A percentile compares a stretch with the other conserved stretches of the same genome.
Conservation (phyloP, 2,113 vertebrate genomes). For the Camelus bactrianus region DNA sequence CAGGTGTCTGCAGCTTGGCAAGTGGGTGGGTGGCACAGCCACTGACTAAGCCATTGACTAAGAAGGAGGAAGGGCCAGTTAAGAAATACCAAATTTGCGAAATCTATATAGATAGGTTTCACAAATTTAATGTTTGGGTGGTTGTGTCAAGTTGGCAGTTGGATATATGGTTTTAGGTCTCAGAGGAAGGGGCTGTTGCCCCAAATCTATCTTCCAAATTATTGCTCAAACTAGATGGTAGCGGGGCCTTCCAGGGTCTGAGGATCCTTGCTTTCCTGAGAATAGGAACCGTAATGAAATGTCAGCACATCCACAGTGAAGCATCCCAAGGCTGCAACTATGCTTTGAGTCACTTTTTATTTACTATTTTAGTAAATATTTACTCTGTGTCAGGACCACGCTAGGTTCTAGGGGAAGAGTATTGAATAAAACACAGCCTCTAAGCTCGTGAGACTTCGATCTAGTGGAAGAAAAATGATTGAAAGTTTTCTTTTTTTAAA, state of each 20-base stretch:
- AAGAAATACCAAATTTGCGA: background rate
- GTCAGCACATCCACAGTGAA: background rate
- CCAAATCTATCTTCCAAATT: constrained; percentile 15
- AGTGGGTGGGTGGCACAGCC: no score
- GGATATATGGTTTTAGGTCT: background rate
- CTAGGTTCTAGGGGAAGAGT: background rate
- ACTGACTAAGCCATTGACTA: background rate
- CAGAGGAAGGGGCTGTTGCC: background rate
- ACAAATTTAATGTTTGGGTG: no score
- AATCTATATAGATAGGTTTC: background rate
- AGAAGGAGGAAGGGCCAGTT: background rate
- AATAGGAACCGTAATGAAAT: background rate
- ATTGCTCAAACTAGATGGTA: background rate
- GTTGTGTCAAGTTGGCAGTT: background rate
- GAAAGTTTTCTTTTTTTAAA: background rate
- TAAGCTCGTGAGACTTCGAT: background rate
- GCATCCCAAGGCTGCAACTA: background rate
- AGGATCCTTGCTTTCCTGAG: background rate
- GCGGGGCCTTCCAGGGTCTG: no score
- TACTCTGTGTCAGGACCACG: background rate
- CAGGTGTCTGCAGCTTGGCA: no score
- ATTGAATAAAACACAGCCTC: background rate
- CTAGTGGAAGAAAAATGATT: background rate
- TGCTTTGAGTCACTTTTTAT: background rate
- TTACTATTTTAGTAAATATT: constrained; percentile 38